These are phyloP conservation scores for Ophraella communa DNA, from an alignment of 2,888 invertebrate species.

Conservation along the genomic window DNA sequence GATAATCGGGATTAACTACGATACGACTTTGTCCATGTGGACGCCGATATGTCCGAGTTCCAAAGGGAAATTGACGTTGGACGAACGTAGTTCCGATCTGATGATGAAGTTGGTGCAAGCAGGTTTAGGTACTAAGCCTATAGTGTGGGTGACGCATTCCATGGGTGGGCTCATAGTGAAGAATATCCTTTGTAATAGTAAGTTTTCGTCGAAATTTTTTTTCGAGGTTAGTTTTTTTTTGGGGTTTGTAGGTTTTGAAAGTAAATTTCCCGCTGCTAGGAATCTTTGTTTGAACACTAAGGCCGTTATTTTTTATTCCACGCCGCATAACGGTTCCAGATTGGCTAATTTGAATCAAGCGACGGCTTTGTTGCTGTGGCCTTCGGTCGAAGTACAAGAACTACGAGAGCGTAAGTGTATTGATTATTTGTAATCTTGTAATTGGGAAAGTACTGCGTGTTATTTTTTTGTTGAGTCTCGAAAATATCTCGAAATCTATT, in stretches of 20 bases:
- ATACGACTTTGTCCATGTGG: conserved; percentile 85
- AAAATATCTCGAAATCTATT: too few species aligned
- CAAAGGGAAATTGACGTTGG: conserved; percentile 65
- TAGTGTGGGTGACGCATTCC: conserved; percentile 93
- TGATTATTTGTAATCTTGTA: too few species aligned
- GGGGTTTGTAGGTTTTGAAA: conserved; percentile 55
- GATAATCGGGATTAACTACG: conserved; percentile 76
- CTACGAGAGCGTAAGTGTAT: conserved; percentile 71
- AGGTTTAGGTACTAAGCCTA: conserved; percentile 81
- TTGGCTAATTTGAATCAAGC: conserved; percentile 77
- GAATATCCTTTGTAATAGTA: conserved; percentile 76
- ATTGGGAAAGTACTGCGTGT: too few species aligned
- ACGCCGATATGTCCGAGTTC: conserved; percentile 72
- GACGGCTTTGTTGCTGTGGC: conserved; percentile 81
- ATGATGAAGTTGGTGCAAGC: conserved; percentile 72
- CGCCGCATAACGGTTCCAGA: conserved; percentile 86
- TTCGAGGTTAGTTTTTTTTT: too few species aligned
- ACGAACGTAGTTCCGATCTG: conserved; percentile 71
- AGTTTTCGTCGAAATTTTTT: conserved; percentile 9
- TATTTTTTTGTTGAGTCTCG: too few species aligned
- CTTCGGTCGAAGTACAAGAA: conserved; percentile 86
- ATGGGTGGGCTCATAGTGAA: conserved; percentile 96
- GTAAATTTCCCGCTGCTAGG: conserved; percentile 60
- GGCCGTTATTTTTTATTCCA: conserved; percentile 87
- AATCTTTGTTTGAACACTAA: conserved; percentile 75